Evolutionary conservation across 1,140 invertebrate species (phyloP).

Genomic region (Plutomurus gul): DNA sequence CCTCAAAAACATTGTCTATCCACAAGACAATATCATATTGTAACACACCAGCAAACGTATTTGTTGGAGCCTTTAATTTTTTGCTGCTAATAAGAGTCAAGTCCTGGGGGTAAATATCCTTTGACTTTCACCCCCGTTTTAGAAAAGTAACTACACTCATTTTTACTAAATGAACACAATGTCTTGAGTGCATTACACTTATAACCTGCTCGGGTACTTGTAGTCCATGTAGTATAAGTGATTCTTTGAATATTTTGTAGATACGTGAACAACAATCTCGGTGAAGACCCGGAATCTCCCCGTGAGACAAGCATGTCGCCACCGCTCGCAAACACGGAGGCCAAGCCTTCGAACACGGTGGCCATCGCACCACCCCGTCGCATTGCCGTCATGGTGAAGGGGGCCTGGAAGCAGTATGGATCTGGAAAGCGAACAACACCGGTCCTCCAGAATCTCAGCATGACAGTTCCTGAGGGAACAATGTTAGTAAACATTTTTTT

Average conservation of each 20-base stretch:
- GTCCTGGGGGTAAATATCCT: no score
- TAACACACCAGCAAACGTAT: no score
- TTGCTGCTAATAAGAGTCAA: no score
- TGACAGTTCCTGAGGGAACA: constrained; percentile 87
- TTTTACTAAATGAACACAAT: not conserved
- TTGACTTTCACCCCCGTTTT: no score
- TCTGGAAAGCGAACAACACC: constrained; percentile 74
- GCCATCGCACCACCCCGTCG: constrained; percentile 60
- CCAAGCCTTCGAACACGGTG: constrained; percentile 46
- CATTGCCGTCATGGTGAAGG: constrained; percentile 79
- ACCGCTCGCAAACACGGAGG: constrained; percentile 46
- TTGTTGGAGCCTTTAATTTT: no score
- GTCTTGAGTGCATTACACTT: not conserved
- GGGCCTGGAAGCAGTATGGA: constrained; percentile 85
- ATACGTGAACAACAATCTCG: constrained; percentile 53
- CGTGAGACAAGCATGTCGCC: constrained; percentile 46
- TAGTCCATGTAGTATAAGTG: not conserved
- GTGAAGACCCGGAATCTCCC: constrained; percentile 41
- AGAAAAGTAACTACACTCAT: not conserved
- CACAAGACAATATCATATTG: no score
- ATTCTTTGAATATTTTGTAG: constrained; percentile 29
- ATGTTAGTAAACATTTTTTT: constrained; percentile 71
- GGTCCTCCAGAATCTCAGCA: constrained; percentile 82
- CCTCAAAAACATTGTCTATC: no score
- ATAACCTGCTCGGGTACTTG: not conserved